Evolutionary conservation across 1,140 invertebrate genomes (phyloP).

Genomic region (Physella acuta): DNA sequence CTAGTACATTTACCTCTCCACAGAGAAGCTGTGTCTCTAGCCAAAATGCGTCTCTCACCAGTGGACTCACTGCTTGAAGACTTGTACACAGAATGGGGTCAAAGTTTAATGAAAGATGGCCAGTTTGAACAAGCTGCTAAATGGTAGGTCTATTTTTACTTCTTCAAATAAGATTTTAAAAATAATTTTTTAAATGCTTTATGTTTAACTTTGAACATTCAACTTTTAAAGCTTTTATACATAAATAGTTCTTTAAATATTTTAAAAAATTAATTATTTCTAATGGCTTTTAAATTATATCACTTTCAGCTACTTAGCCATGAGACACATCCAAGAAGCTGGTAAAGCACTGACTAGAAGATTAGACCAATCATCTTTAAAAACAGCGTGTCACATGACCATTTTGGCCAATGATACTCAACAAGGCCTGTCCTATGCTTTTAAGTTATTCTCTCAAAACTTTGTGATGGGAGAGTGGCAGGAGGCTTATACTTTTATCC

Average conservation of each 20-base stretch:
- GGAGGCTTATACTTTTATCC: slow-evolving; percentile 41
- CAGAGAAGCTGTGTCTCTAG: slow-evolving; percentile 68
- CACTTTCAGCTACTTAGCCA: slow-evolving; percentile 54
- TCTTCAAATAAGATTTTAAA: too few relatives aligned
- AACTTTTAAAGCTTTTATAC: too few relatives aligned
- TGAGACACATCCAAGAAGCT: slow-evolving; percentile 52
- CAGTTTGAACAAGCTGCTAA: slow-evolving; percentile 66
- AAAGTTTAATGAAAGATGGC: slow-evolving; percentile 57
- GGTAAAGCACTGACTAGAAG: slow-evolving; percentile 43
- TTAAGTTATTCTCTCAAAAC: slow-evolving; percentile 42
- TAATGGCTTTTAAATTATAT: too few relatives aligned
- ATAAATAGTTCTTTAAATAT: too few relatives aligned
- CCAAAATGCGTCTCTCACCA: slow-evolving; percentile 63
- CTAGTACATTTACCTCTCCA: neutral
- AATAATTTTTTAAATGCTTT: too few relatives aligned
- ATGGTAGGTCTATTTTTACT: slow-evolving; percentile 60
- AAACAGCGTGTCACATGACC: slow-evolving; percentile 47
- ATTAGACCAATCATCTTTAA: slow-evolving; percentile 46
- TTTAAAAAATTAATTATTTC: too few relatives aligned
- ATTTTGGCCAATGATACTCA: slow-evolving; percentile 48
- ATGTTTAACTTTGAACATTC: too few relatives aligned
- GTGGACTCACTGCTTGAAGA: slow-evolving; percentile 62
- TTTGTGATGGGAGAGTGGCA: slow-evolving; percentile 63
- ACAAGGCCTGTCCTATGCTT: slow-evolving; percentile 45
- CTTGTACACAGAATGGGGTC: slow-evolving; percentile 65